Evolutionary conservation across 92 coral and sea anemone species (phyloP), one percentile per base, ranked within the genome.

Genomic region (Palythoa grandis): DNA sequence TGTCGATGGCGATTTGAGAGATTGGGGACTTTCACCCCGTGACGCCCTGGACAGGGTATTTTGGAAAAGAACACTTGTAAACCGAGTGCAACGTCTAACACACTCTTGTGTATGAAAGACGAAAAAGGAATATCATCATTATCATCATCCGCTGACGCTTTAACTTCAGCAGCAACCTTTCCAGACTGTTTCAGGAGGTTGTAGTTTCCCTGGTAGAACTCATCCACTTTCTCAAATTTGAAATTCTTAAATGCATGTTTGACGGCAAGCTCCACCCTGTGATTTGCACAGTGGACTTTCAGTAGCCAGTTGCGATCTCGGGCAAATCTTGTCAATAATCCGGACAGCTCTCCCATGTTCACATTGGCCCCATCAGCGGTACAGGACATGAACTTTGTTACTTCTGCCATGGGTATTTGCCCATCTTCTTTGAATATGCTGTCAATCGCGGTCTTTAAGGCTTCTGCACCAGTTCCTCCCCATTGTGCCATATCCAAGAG

Each of bases 401-500:
- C 89, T 11, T 50, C 40, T 25, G 72, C 48, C 66, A 50, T 63
- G 7, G 63, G 69, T 60, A 76, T 63, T 76, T 66, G 66, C 14
- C 48, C 53, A 35, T 29, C 77, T 19, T 19, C 24, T 57, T 80
- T 79, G 67, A 65, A 77, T 56, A 86, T 82, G 63, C 77, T 86
- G 66, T 86, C 84, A 65, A 86, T 65, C 3, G 89, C 52, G 23
- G 16, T 60, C 65, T 86, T 67, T 54, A 86, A 50, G 52, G 89
- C 80, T 52, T 86, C 84, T 16, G 84, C 84, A 52, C 63, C 61
- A 40, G 77, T 52, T 11, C 77, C 89, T 48, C 84, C 89, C 80
- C 72, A 82, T 52, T 68, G 47, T 77, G 89, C 84, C 84, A 76
- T 86, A 71, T 86, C 84, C 56, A 86, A 80, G 60, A 86, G 82